phyloP scores from a whole-genome alignment of 2,113 vertebrate genomes.

The Mastomys coucha region DNA sequence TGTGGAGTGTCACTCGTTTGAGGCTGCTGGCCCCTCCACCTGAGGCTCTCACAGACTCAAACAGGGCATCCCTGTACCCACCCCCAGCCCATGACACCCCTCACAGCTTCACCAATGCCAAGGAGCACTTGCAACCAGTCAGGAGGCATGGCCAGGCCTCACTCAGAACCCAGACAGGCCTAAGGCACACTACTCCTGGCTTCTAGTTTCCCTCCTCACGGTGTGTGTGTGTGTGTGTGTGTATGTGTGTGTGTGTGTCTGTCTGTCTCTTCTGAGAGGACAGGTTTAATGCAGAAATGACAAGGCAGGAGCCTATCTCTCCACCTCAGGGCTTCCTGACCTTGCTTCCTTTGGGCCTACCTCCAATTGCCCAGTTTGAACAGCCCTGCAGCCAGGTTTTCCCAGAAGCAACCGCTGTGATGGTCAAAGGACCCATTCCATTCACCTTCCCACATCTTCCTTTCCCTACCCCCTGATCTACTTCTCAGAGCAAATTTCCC shows the following conservation, averaged over 20 bases:
- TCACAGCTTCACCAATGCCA: not conserved
- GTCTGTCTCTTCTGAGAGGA: constrained; percentile 28
- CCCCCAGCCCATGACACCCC: not conserved
- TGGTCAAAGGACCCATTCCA: not conserved
- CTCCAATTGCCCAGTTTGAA: not conserved
- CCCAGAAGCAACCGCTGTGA: not conserved
- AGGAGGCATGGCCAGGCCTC: not conserved
- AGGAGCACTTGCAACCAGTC: not conserved
- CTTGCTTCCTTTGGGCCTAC: not conserved
- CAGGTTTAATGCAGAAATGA: not conserved
- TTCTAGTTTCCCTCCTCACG: not conserved
- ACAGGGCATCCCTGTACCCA: too few species aligned
- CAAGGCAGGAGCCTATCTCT: not conserved
- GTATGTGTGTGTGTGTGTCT: too few species aligned
- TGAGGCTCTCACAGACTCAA: not conserved
- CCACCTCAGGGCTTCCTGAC: not conserved
- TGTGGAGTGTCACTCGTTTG: constrained; percentile 38
- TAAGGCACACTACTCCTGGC: not conserved
- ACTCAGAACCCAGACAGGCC: not conserved
- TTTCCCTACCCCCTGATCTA: not conserved
- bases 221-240: too few species aligned
- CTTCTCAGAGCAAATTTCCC: not conserved
- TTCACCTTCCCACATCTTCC: not conserved
- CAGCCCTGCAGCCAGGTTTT: not conserved
- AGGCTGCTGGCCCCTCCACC: accelerated